These are phyloP conservation scores for Hylaeus anthracinus DNA, from an alignment of 1,140 invertebrate genomes.

Conservation along the genomic window DNA sequence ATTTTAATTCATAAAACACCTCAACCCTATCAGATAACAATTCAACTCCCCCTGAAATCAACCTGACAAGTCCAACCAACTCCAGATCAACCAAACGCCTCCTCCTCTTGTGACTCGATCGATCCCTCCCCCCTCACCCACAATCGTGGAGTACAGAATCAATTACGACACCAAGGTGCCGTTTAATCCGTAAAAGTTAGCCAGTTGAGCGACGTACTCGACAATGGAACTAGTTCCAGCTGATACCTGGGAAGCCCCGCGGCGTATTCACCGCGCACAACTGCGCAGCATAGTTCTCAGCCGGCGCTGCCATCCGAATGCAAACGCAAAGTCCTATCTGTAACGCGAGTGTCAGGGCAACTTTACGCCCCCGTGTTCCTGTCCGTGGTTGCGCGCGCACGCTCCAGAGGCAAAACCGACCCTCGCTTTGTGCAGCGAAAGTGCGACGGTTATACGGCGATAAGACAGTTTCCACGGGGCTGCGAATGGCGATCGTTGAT, in stretches of 20 bases:
- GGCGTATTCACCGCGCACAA: conserved; percentile 51
- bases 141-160: conserved; percentile 11
- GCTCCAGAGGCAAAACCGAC: conserved; percentile 35
- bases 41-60: no score
- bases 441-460: conserved; percentile 30
- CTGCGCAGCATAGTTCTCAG: conserved; percentile 40
- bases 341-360: conserved; percentile 57
- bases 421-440: conserved; percentile 36
- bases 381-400: background rate
- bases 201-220: background rate
- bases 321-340: conserved; percentile 57
- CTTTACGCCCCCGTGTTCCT: conserved; percentile 33
- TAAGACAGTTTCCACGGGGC: conserved; percentile 50
- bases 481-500: conserved; percentile 52
- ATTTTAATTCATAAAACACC: no score
- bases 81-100: no score
- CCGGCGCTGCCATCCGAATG: conserved; percentile 39
- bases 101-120: no score
- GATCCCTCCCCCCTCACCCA: no score
- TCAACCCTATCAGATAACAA: no score
- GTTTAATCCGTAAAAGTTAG: conserved; percentile 61
- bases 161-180: background rate
- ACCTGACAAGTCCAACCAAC: no score
- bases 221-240: conserved; percentile 49
- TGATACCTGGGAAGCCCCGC: conserved; percentile 54